Evolutionary conservation across 2,797 vertebrate genomes (phyloP).

Genomic region (Pterois miles): DNA sequence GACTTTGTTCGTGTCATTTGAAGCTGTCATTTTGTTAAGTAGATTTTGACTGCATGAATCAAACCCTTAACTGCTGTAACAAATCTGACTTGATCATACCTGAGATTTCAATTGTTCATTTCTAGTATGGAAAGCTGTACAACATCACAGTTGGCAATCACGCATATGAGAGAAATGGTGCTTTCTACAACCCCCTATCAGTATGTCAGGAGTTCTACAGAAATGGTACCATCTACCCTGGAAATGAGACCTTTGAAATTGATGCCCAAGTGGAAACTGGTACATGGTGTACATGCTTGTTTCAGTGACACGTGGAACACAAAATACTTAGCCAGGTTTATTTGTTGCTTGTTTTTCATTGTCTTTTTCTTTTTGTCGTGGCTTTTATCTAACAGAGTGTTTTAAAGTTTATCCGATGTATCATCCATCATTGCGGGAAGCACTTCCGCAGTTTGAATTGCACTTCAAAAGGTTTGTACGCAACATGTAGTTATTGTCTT

Average conservation of each 20-base stretch:
- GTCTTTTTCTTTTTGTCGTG: constrained; percentile 1
- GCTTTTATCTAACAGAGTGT: constrained; percentile 84
- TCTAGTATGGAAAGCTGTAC: constrained; percentile 87
- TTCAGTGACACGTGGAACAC: no score
- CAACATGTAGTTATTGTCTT: not conserved
- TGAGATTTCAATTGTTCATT: not conserved
- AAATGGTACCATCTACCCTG: constrained; percentile 87
- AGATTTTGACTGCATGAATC: not conserved
- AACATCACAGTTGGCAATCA: constrained; percentile 93
- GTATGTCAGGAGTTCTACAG: constrained; percentile 93
- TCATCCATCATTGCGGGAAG: constrained; percentile 18
- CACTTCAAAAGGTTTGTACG: constrained; percentile 92
- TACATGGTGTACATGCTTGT: no score
- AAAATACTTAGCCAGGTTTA: not conserved
- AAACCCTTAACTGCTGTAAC: not conserved
- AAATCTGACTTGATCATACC: not conserved
- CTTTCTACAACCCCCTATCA: constrained; percentile 77
- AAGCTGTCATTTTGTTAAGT: not conserved
- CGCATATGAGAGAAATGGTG: constrained; percentile 86
- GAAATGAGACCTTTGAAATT: constrained; percentile 93
- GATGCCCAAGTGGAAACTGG: constrained; percentile 89
- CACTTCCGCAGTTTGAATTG: constrained; percentile 83
- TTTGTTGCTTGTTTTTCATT: not conserved
- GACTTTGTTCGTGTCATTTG: constrained; percentile 55
- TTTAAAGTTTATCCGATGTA: constrained; percentile 82